These are phyloP conservation scores for Neolamprologus hecqui DNA, from an alignment of 2,113 vertebrate genomes.

Conservation along the genomic window DNA sequence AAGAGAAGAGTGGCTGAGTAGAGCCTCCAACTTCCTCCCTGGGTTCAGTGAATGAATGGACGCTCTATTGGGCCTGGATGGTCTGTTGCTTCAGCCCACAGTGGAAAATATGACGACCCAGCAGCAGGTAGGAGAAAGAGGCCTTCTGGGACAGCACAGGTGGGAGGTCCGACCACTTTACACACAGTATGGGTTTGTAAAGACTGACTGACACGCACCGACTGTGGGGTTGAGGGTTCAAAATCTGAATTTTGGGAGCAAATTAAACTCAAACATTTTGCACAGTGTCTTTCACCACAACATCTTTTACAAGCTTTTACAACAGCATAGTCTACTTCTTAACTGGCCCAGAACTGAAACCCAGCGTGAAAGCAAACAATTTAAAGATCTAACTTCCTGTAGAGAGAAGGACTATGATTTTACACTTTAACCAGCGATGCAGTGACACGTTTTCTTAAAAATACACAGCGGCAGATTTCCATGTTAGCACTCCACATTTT, in stretches of 20 bases:
- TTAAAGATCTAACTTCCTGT: neutral
- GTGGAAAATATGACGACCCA: constrained; percentile 62
- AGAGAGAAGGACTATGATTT: neutral
- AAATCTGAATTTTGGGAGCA: neutral
- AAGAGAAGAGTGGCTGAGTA: constrained; percentile 12
- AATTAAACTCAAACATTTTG: neutral
- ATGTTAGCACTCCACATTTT: neutral
- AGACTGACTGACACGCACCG: neutral
- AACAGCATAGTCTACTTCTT: neutral
- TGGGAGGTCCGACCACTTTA: constrained; percentile 13
- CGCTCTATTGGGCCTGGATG: constrained; percentile 54
- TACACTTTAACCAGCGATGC: neutral
- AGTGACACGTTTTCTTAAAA: neutral
- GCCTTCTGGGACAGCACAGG: neutral
- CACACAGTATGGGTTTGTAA: neutral
- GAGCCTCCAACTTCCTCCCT: constrained; percentile 25
- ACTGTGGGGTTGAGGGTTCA: neutral
- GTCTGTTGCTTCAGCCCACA: constrained; percentile 43
- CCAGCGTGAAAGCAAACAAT: neutral
- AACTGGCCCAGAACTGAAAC: neutral
- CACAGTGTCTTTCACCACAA: neutral
- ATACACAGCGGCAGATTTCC: neutral
- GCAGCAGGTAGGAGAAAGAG: constrained; percentile 50
- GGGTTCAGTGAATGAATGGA: constrained; percentile 50
- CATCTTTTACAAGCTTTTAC: neutral